Percentiles rank a stretch among this genome's conserved stretches.
phyloP scores from a whole-genome alignment of 2,888 invertebrate species.

The Orthosia incerta region DNA sequence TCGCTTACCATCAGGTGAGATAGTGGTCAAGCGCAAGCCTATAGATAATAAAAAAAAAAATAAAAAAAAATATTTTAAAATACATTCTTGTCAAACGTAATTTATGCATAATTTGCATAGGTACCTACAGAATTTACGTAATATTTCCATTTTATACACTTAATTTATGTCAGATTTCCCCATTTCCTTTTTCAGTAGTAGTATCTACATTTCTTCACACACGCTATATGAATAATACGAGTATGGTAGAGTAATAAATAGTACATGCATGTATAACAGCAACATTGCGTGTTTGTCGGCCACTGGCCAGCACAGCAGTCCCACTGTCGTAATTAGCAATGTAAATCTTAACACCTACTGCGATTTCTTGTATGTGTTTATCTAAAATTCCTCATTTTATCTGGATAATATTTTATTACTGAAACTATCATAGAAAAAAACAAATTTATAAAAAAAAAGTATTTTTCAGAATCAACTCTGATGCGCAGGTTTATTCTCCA shows the following conservation, averaged over 20 bases:
- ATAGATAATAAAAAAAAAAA: too few species aligned
- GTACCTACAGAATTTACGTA: too few species aligned
- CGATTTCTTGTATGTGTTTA: conserved; percentile 15
- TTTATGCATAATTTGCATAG: background rate
- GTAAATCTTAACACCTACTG: conserved; percentile 13
- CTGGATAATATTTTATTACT: background rate
- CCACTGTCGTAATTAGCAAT: conserved; percentile 18
- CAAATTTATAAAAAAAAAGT: too few species aligned
- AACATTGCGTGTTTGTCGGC: conserved; percentile 37
- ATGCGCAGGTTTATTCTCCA: too few species aligned
- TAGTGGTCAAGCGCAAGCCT: too few species aligned
- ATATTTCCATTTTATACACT: background rate
- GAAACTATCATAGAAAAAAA: background rate
- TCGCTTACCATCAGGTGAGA: too few species aligned
- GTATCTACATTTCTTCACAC: background rate
- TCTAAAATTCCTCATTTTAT: background rate
- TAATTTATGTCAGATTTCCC: background rate
- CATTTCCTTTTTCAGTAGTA: conserved; percentile 21
- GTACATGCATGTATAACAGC: conserved; percentile 6
- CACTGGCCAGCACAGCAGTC: background rate
- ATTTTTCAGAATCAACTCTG: too few species aligned
- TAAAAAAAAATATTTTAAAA: too few species aligned
- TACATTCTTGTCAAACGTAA: background rate
- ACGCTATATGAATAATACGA: conserved; percentile 17
- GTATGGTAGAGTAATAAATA: background rate